phyloP scores from a whole-genome alignment of 2,888 invertebrate species.

The Drosophila quinaria region DNA sequence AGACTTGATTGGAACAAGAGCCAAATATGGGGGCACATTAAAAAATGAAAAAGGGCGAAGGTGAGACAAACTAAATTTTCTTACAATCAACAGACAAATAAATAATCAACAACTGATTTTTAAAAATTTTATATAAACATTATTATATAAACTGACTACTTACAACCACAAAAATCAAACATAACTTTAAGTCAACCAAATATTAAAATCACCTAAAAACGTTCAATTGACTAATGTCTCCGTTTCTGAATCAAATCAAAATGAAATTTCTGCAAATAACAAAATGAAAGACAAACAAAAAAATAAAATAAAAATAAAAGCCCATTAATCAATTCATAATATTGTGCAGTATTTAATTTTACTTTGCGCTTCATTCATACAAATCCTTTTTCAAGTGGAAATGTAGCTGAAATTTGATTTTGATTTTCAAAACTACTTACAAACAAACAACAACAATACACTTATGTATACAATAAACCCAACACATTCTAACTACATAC shows the following conservation, averaged over 20 bases:
- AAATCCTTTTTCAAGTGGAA: constrained; percentile 56
- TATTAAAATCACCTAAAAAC: constrained; percentile 49
- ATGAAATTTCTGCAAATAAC: constrained; percentile 80
- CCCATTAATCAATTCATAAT: constrained; percentile 20
- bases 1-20: constrained; percentile 99
- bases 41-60: constrained; percentile 99
- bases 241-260: constrained; percentile 82
- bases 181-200: constrained; percentile 71
- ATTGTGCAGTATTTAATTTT: constrained; percentile 68
- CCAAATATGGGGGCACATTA: constrained; percentile 99
- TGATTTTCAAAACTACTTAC: constrained; percentile 75
- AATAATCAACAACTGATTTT: constrained; percentile 66
- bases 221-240: constrained; percentile 59
- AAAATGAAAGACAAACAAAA: constrained; percentile 15
- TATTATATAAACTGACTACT: constrained; percentile 46
- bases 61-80: constrained; percentile 89
- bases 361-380: constrained; percentile 77
- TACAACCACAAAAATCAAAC: constrained; percentile 68
- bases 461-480: constrained; percentile 34
- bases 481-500: constrained; percentile 45
- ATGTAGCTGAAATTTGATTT: constrained; percentile 83
- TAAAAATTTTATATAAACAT: constrained; percentile 44
- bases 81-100: constrained; percentile 73
- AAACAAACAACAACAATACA: constrained; percentile 37
- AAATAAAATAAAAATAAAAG: constrained; percentile 1